Conservation (phyloP, 2,888 invertebrate genomes). For the Unio delphinus region DNA sequence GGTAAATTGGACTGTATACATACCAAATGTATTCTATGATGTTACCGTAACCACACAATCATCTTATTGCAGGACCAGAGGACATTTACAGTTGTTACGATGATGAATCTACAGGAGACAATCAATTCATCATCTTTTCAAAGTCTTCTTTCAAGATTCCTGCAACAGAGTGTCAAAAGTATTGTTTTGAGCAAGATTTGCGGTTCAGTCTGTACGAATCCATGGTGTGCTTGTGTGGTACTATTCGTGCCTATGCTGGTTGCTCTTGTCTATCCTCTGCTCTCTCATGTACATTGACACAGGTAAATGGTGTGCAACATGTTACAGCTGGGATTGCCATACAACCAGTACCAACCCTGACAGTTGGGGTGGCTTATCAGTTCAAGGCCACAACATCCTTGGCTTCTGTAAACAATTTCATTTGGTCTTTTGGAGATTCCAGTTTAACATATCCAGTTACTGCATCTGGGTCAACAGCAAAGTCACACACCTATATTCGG, state of each 20-base stretch:
- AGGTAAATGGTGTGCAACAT: background rate
- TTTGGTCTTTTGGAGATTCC: conserved; percentile 35
- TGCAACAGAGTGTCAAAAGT: conserved; percentile 10
- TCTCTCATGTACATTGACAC: background rate
- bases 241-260: background rate
- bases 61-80: conserved; percentile 10
- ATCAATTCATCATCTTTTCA: conserved; percentile 14
- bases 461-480: conserved; percentile 1
- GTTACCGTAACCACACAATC: too few species aligned
- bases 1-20: too few species aligned
- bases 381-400: conserved; percentile 13
- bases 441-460: conserved; percentile 2
- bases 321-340: conserved; percentile 18
- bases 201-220: conserved; percentile 9
- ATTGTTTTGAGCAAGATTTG: conserved; percentile 15
- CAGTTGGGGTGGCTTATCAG: conserved; percentile 6
- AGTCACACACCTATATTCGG: conserved; percentile 26
- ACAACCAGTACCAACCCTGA: conserved; percentile 4
- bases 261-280: conserved; percentile 18
- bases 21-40: too few species aligned
- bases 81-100: conserved; percentile 23
- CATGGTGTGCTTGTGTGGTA: conserved; percentile 24
- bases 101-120: conserved; percentile 6
- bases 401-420: conserved; percentile 14
- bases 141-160: background rate